Evolutionary conservation across 2,797 vertebrate genomes (phyloP).

Genomic region (Betta splendens): DNA sequence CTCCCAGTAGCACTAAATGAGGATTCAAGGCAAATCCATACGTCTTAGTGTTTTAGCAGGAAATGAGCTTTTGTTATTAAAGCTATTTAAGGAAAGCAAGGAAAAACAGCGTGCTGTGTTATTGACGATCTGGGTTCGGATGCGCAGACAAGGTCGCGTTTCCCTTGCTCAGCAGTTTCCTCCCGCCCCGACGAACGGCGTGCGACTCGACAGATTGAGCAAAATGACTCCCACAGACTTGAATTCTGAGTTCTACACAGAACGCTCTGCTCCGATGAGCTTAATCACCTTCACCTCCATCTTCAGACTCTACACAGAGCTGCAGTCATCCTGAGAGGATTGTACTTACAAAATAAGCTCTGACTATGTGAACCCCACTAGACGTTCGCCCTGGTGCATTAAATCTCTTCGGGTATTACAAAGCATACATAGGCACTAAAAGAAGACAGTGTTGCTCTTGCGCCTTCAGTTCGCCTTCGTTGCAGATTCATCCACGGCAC

Average conservation of each 20-base stretch:
- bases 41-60: conserved; percentile 5
- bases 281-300: conserved; percentile 13
- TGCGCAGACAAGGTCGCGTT: conserved; percentile 67
- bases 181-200: conserved; percentile 32
- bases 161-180: conserved; percentile 56
- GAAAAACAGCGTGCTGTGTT: too few relatives aligned
- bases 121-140: too few relatives aligned
- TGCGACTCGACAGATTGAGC: conserved; percentile 49
- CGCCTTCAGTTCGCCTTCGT: conserved; percentile 47
- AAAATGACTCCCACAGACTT: not conserved
- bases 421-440: conserved; percentile 37
- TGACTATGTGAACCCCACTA: conserved; percentile 4
- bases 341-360: conserved; percentile 1
- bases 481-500: conserved; percentile 52
- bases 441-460: conserved; percentile 55
- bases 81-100: too few relatives aligned
- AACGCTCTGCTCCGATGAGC: conserved; percentile 2
- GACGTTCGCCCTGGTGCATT: conserved; percentile 24
- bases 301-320: conserved; percentile 38
- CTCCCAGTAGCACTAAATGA: conserved; percentile 5
- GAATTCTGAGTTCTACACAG: too few relatives aligned
- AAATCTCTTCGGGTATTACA: conserved; percentile 35
- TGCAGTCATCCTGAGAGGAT: conserved; percentile 1
- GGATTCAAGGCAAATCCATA: conserved; percentile 39
- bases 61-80: conserved; percentile 21